Evolutionary conservation across 2,797 vertebrate species (phyloP).

Genomic region (Pempheris klunzingeri): DNA sequence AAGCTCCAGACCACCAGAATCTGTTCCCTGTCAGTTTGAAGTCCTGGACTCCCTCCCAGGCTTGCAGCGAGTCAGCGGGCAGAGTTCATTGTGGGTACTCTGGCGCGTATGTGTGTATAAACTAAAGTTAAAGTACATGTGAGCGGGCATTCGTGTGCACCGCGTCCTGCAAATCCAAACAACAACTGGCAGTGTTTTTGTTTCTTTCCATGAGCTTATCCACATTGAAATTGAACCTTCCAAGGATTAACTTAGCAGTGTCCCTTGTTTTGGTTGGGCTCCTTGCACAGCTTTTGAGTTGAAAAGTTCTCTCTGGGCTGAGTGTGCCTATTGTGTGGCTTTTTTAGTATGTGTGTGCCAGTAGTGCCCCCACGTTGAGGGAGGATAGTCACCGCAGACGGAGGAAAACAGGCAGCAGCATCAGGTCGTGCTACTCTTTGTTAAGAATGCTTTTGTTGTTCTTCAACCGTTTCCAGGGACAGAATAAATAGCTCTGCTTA

Average conservation of each 20-base stretch:
- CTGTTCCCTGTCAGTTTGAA: conserved; percentile 50
- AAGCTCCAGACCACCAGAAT: conserved; percentile 69
- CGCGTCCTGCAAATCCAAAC: conserved; percentile 62
- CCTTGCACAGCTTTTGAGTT: conserved; percentile 56
- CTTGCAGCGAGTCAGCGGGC: conserved; percentile 44
- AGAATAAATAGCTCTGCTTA: conserved; percentile 79
- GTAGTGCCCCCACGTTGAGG: conserved; percentile 44
- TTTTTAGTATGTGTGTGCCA: conserved; percentile 41
- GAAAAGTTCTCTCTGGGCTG: conserved; percentile 65
- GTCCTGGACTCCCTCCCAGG: conserved; percentile 48
- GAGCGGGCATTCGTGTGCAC: conserved; percentile 52
- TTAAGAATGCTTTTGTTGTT: conserved; percentile 77
- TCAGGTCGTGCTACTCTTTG: conserved; percentile 68
- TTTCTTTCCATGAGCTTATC: conserved; percentile 62
- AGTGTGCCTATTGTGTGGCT: conserved; percentile 59
- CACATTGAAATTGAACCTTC: conserved; percentile 67
- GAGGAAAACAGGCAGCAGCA: conserved; percentile 58
- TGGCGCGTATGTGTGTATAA: conserved; percentile 23
- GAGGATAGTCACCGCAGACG: conserved; percentile 58
- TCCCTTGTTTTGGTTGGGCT: conserved; percentile 66
- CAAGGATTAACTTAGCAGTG: conserved; percentile 57
- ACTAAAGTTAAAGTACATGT: conserved; percentile 45
- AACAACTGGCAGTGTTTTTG: conserved; percentile 56
- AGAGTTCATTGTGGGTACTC: conserved; percentile 63
- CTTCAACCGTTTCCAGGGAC: conserved; percentile 71